These are phyloP conservation scores for Apotomis turbidana DNA, from an alignment of 2,888 invertebrate species.

Conservation along the genomic window DNA sequence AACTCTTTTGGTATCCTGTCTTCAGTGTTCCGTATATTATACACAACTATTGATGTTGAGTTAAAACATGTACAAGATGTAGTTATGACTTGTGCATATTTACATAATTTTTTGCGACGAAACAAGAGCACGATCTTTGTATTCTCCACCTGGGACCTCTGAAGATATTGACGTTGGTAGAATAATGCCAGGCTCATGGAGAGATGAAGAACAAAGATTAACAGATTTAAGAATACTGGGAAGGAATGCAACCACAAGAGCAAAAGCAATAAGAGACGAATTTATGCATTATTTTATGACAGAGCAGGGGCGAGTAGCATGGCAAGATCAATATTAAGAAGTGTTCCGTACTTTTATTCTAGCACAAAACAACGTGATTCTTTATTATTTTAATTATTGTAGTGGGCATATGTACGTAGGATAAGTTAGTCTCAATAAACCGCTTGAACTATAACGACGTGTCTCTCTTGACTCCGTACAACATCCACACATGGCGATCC, in stretches of 20 bases:
- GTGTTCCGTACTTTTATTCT: neutral
- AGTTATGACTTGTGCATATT: conserved; percentile 30
- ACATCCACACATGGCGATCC: conserved; percentile 1
- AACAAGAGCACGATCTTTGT: conserved; percentile 28
- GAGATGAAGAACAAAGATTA: conserved; percentile 33
- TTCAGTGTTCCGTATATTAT: conserved; percentile 30
- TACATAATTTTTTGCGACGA: conserved; percentile 34
- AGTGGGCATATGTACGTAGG: too few species aligned
- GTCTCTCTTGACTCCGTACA: too few species aligned
- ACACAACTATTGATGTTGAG: conserved; percentile 36
- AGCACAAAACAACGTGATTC: too few species aligned
- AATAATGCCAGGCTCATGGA: conserved; percentile 17
- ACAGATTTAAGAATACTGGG: conserved; percentile 38
- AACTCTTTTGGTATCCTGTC: conserved; percentile 30
- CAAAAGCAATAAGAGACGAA: conserved; percentile 44
- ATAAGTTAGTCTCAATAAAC: too few species aligned
- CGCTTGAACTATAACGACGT: too few species aligned
- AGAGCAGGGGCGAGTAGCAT: conserved; percentile 40
- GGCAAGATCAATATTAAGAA: conserved; percentile 39
- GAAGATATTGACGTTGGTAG: conserved; percentile 13
- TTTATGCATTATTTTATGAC: conserved; percentile 44
- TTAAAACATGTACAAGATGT: conserved; percentile 31
- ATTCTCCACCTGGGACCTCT: conserved; percentile 8
- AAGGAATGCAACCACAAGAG: conserved; percentile 41
- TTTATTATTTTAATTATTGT: too few species aligned